Evolutionary conservation across 2,797 vertebrate species (phyloP).

Genomic region (Lepus oiostolus): DNA sequence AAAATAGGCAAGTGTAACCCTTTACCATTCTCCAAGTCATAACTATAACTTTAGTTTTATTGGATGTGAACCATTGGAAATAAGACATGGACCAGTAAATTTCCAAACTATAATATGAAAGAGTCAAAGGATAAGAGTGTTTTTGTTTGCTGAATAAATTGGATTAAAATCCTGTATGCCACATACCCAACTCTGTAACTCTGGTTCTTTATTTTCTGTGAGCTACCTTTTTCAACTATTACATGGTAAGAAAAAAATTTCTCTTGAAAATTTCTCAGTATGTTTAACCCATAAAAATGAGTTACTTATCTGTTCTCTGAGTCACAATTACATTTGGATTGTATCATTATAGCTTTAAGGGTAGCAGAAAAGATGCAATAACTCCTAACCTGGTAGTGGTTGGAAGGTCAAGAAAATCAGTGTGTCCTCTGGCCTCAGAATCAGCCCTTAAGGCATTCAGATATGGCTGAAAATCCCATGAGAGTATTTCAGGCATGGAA

Average conservation of each 20-base stretch:
- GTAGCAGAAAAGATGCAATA: background rate
- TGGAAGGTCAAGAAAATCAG: background rate
- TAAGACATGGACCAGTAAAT: background rate
- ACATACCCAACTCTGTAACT: background rate
- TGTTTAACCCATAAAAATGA: background rate
- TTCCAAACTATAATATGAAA: background rate
- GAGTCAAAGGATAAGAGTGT: slow-evolving; percentile 12
- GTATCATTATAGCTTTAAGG: background rate
- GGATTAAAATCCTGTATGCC: background rate
- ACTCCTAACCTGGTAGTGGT: background rate
- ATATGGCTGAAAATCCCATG: too few species aligned
- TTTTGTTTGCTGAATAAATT: too few species aligned
- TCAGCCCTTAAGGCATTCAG: too few species aligned
- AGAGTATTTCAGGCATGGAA: too few species aligned
- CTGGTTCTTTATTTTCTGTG: background rate
- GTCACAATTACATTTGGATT: background rate
- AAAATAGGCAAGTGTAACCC: slow-evolving; percentile 52
- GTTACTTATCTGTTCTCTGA: background rate
- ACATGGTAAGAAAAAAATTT: background rate
- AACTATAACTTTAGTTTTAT: slow-evolving; percentile 12
- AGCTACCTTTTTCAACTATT: slow-evolving; percentile 17
- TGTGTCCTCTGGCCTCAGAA: background rate
- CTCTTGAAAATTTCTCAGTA: background rate
- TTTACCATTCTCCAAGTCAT: slow-evolving; percentile 45
- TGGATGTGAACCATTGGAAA: background rate